These are phyloP conservation scores for Lophura nycthemera DNA, from an alignment of 2,113 vertebrate genomes.

Conservation along the genomic window DNA sequence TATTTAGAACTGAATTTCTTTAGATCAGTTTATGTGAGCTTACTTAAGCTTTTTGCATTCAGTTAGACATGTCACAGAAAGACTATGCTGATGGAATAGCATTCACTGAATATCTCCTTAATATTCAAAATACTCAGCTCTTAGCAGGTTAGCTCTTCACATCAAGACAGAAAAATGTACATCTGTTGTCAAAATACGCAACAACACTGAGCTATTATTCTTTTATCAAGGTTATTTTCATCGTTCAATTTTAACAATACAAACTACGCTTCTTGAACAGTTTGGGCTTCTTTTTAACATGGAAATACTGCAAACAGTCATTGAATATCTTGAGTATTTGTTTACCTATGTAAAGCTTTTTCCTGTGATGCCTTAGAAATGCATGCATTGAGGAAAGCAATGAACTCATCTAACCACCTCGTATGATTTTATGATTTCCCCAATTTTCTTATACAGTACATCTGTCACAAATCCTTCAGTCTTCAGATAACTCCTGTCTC, in stretches of 20 bases:
- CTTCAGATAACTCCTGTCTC: slow-evolving; percentile 1
- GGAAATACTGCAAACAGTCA: neutral
- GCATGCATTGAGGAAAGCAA: slow-evolving; percentile 1
- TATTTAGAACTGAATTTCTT: slow-evolving; percentile 35
- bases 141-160: neutral
- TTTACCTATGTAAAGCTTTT: slow-evolving; percentile 15
- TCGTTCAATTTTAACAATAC: neutral
- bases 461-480: neutral
- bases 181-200: neutral
- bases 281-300: neutral
- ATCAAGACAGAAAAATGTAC: neutral
- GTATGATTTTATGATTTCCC: slow-evolving; percentile 14
- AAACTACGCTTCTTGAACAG: neutral
- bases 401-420: neutral
- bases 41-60: slow-evolving; percentile 26
- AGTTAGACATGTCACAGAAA: neutral
- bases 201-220: neutral
- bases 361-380: slow-evolving; percentile 8
- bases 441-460: neutral
- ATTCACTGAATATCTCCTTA: neutral
- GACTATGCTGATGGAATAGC: neutral
- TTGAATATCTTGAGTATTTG: slow-evolving; percentile 15
- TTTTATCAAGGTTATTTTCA: neutral
- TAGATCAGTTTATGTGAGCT: neutral
- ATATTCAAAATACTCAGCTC: neutral